Base-by-base conservation (phyloP, 92 coral and sea anemone genomes). In the Ricordea florida region DNA sequence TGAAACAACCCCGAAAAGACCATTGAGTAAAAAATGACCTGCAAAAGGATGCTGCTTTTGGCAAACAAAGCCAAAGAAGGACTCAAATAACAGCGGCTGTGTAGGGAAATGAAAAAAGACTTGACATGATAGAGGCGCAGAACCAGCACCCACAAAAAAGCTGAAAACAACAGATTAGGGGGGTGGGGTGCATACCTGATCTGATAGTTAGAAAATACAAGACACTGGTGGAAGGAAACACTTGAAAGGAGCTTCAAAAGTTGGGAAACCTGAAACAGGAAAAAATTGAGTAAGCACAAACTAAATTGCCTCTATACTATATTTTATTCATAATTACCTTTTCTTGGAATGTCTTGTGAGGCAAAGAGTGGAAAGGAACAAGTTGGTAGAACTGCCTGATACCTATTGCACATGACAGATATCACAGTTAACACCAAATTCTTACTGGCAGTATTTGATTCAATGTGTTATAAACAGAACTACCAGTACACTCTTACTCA, bases 201-300 rank as follows among this genome's bases (percentile, higher is more conserved):
- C 67, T 96, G 99, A 26, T 85, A 96, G 81, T 96, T 96, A 35
- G 99, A 96, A 52, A 96, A 96, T 2, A 96, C 84, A 15, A 96
- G 75, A 49, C 99, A 96, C 41, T 96, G 99, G 62, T 96, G 89
- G 47, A 92, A 96, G 37, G 89, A 62, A 14, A 92, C 65, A 38
- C 72, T 81, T 14, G 99, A 92, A 6, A 96, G 52, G 21, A 96
- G 79, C 60, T 64, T 78, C 45, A 96, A 55, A 28, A 96, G 82
- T 21, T 50, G 74, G 22, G 85, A 68, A 16, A 96, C 91, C 99
- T 96, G 57, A 15, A 57, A 36, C 24, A 13, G 49, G 23, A 15
- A 42, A 30, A 11, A 41, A 6, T 24, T n/a, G n/a, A 2, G 15
- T 21, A 10, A 8, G 17, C 28, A 9, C 1, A n/a, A 11, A 24